Conservation (phyloP, 2,888 invertebrate species). For the Cecidostiba fungosa region DNA sequence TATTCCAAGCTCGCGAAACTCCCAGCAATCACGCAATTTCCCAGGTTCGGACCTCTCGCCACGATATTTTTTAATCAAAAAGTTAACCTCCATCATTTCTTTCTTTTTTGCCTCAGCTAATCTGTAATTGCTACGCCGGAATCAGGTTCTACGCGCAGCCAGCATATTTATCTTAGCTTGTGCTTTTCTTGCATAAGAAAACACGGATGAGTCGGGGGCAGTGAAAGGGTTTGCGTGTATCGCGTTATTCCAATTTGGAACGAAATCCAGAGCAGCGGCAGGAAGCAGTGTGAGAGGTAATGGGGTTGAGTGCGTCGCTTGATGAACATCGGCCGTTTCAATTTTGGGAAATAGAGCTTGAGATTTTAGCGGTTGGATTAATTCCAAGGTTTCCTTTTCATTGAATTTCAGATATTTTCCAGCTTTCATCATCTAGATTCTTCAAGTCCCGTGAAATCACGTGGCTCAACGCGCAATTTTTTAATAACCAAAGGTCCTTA, state of each 20-base stretch:
- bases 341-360: background rate
- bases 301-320: background rate
- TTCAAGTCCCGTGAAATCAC: background rate
- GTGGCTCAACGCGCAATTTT: background rate
- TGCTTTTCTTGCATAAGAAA: slow-evolving; percentile 30
- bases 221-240: slow-evolving; percentile 45
- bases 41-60: background rate
- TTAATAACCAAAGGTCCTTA: background rate
- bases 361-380: background rate
- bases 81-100: background rate
- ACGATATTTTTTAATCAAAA: slow-evolving; percentile 13
- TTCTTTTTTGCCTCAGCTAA: background rate
- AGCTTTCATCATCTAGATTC: background rate
- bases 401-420: background rate
- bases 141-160: slow-evolving; percentile 3
- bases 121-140: background rate
- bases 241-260: slow-evolving; percentile 11
- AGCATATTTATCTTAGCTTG: slow-evolving; percentile 44
- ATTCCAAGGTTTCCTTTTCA: background rate
- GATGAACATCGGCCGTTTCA: background rate
- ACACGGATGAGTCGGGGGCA: background rate
- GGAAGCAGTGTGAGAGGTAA: background rate
- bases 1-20: background rate
- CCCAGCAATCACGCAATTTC: background rate
- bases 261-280: background rate